Conservation (phyloP, 2,888 invertebrate genomes). For the Pristionchus exspectatus region DNA sequence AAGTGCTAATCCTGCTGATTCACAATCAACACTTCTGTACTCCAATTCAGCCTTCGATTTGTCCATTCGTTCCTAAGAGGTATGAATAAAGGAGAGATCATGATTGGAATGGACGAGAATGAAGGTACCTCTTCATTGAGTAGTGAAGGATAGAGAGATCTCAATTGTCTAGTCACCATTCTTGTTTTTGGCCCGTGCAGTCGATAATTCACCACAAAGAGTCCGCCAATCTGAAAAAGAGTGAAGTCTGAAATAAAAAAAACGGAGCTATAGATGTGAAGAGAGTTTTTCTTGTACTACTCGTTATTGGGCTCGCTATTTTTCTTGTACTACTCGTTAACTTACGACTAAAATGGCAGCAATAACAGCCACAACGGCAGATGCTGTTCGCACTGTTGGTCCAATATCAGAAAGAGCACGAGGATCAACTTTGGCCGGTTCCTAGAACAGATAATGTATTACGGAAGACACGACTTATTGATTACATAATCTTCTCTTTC, state of each 20-base stretch:
- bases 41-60: background rate
- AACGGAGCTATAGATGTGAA: too few relatives aligned
- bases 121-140: background rate
- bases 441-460: background rate
- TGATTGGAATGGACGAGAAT: background rate
- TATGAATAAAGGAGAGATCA: background rate
- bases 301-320: too few relatives aligned
- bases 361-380: background rate
- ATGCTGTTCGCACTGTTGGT: background rate
- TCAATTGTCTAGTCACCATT: conserved; percentile 35
- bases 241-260: too few relatives aligned
- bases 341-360: background rate
- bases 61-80: background rate
- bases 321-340: background rate
- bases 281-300: too few relatives aligned
- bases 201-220: background rate
- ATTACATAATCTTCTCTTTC: background rate
- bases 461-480: background rate
- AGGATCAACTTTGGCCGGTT: background rate
- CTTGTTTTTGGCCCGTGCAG: background rate
- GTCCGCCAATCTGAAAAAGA: background rate
- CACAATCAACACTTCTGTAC: conserved; percentile 6
- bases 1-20: background rate
- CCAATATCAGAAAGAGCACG: background rate
- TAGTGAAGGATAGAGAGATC: background rate